phyloP scores from a whole-genome alignment of 2,888 invertebrate species.

The Scaptomyza cyrtandrae region DNA sequence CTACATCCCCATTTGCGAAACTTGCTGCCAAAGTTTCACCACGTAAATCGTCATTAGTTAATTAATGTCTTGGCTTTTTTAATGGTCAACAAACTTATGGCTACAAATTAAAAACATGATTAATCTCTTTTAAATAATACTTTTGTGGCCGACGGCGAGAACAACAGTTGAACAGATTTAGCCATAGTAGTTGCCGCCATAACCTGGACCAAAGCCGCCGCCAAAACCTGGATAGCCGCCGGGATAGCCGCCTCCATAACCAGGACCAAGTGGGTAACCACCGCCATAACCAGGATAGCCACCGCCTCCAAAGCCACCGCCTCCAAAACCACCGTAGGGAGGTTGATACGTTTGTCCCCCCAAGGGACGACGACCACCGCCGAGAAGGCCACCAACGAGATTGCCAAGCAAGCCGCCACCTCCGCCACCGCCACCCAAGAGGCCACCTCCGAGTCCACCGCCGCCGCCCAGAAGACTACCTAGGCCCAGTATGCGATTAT shows the following conservation, averaged over 20 bases:
- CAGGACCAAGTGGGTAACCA: slow-evolving; percentile 27
- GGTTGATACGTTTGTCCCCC: slow-evolving; percentile 45
- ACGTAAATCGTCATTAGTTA: not conserved
- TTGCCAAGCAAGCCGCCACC: slow-evolving; percentile 45
- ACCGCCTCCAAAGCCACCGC: slow-evolving; percentile 43
- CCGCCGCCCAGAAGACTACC: slow-evolving; percentile 60
- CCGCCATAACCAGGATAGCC: slow-evolving; percentile 50
- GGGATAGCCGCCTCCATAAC: slow-evolving; percentile 32
- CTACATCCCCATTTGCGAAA: slow-evolving; percentile 81
- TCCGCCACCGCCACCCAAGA: slow-evolving; percentile 49
- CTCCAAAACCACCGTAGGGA: slow-evolving; percentile 34
- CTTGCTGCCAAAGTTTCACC: not conserved
- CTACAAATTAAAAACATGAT: slow-evolving; percentile 45
- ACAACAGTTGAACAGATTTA: slow-evolving; percentile 10
- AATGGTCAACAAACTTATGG: slow-evolving; percentile 50
- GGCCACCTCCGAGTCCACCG: slow-evolving; percentile 48
- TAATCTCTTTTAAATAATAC: slow-evolving; percentile 48
- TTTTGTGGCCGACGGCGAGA: slow-evolving; percentile 23
- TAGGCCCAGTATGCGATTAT: slow-evolving; percentile 68
- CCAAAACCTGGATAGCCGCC: slow-evolving; percentile 14
- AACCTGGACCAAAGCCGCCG: slow-evolving; percentile 29
- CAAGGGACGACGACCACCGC: slow-evolving; percentile 44
- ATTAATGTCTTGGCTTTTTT: slow-evolving; percentile 10
- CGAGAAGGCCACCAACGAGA: slow-evolving; percentile 53
- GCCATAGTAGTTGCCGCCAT: slow-evolving; percentile 50